Evolutionary conservation across 1,140 invertebrate species (phyloP).

Genomic region (Hydropsyche tenuis): DNA sequence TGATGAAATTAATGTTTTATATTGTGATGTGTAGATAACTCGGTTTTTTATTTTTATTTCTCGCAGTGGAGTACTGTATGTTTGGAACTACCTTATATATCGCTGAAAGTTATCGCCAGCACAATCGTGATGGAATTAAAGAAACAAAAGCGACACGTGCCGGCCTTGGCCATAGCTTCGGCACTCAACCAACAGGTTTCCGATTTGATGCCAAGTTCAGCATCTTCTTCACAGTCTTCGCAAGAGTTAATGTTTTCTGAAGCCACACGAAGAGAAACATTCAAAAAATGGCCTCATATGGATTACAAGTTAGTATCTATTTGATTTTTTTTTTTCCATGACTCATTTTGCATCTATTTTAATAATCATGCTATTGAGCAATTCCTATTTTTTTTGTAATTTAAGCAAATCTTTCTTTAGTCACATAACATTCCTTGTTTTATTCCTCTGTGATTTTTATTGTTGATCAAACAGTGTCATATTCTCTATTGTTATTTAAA

Average conservation of each 20-base stretch:
- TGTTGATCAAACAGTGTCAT: too few species aligned
- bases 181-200: slow-evolving; percentile 86
- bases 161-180: slow-evolving; percentile 85
- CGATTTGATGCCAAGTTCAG: slow-evolving; percentile 65
- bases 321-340: background rate
- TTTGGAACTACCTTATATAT: slow-evolving; percentile 77
- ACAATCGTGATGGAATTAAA: slow-evolving; percentile 83
- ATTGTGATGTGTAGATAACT: background rate
- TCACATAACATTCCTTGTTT: background rate
- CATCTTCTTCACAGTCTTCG: slow-evolving; percentile 55
- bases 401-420: too few species aligned
- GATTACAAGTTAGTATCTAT: slow-evolving; percentile 84
- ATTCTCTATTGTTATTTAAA: too few species aligned
- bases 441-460: too few species aligned
- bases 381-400: too few species aligned
- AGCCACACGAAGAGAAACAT: slow-evolving; percentile 86
- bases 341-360: background rate
- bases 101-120: slow-evolving; percentile 78
- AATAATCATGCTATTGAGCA: too few species aligned
- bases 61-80: slow-evolving; percentile 92
- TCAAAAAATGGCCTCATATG: slow-evolving; percentile 94
- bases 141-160: slow-evolving; percentile 79
- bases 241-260: slow-evolving; percentile 88
- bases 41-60: slow-evolving; percentile 50
- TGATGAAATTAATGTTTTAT: background rate